Percentiles rank a stretch among this genome's conserved stretches.
Conservation (phyloP, 2,797 vertebrate species). For the Acipenser transmontanus region DNA sequence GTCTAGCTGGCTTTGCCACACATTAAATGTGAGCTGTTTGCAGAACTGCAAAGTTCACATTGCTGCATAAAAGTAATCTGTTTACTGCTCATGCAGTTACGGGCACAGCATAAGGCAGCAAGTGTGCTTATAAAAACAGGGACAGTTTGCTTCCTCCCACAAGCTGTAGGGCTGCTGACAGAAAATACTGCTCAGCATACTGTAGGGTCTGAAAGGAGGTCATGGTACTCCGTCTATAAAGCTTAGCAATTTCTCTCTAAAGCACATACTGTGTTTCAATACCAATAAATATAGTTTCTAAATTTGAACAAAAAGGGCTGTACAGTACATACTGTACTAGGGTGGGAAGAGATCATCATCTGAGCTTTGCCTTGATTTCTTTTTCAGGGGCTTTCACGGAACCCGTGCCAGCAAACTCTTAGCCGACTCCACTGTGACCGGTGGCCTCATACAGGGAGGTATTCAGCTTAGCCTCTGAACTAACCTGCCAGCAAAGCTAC, state of each 20-base stretch:
- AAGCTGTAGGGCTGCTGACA: not conserved
- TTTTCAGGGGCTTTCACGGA: not conserved
- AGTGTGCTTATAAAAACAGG: not conserved
- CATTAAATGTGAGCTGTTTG: not conserved
- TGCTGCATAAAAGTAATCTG: not conserved
- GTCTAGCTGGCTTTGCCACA: not conserved
- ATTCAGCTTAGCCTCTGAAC: not conserved
- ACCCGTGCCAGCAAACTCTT: not conserved
- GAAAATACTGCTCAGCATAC: too few species aligned
- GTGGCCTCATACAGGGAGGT: not conserved
- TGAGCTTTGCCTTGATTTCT: not conserved
- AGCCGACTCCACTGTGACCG: not conserved
- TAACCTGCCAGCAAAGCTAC: not conserved
- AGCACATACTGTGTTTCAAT: not conserved
- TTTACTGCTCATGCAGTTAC: not conserved
- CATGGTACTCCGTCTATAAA: not conserved
- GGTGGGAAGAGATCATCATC: not conserved
- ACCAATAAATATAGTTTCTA: conserved; percentile 3
- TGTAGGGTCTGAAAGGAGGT: conserved; percentile 3
- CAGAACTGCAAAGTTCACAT: not conserved
- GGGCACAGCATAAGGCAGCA: not conserved
- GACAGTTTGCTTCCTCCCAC: not conserved
- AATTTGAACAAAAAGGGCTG: not conserved
- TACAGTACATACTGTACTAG: not conserved
- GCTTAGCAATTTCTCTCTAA: not conserved